phyloP scores from a whole-genome alignment of 2,113 vertebrate genomes.

The Sebastes schlegelii region DNA sequence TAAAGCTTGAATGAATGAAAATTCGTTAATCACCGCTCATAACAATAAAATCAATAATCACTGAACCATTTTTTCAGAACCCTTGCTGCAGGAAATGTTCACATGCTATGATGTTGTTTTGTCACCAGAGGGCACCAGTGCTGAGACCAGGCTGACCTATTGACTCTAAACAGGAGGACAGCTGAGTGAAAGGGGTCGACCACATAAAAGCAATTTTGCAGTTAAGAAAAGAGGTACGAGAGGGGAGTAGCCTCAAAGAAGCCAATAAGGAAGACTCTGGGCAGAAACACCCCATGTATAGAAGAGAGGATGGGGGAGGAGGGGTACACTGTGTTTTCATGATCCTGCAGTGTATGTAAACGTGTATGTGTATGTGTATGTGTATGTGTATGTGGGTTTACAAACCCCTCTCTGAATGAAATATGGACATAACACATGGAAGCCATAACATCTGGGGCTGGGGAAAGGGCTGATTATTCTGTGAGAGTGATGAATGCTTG shows the following conservation, averaged over 20 bases:
- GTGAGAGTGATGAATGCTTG: conserved; percentile 32
- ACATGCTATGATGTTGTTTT: neutral
- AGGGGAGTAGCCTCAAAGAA: conserved; percentile 28
- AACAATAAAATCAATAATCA: neutral
- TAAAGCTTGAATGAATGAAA: no score
- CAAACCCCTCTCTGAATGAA: conserved; percentile 4
- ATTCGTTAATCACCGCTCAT: neutral
- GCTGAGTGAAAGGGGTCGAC: neutral
- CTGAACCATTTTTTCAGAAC: neutral
- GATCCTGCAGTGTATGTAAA: conserved; percentile 2
- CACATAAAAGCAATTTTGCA: conserved; percentile 33
- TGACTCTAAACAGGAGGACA: conserved; percentile 16
- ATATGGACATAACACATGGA: conserved; percentile 40
- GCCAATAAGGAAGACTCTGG: conserved; percentile 56
- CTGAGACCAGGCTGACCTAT: conserved; percentile 4
- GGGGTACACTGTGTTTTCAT: neutral
- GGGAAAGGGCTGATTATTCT: conserved; percentile 17
- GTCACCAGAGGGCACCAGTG: neutral
- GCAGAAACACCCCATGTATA: conserved; percentile 45
- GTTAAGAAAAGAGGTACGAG: neutral
- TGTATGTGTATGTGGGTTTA: conserved; percentile 22
- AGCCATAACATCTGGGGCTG: conserved; percentile 24
- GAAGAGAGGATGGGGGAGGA: neutral
- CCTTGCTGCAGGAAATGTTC: neutral
- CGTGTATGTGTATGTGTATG: conserved; percentile 8